These are phyloP conservation scores for Galerucella nymphaeae DNA, from an alignment of 2,888 invertebrate species.

Conservation along the genomic window DNA sequence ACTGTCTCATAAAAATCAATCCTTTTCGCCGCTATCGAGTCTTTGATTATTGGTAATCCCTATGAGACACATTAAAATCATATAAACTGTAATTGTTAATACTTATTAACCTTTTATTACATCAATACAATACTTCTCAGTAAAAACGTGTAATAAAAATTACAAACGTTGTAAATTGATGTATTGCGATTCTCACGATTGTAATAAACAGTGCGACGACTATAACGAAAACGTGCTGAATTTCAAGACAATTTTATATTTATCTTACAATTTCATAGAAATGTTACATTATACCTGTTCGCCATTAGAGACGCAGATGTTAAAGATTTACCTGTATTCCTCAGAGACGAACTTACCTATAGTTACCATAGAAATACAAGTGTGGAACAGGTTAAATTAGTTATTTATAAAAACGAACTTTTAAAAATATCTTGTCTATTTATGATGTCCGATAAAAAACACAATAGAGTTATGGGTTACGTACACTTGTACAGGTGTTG, in stretches of 20 bases:
- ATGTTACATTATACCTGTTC: background rate
- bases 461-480: no score
- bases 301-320: background rate
- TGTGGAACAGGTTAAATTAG: no score
- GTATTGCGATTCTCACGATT: constrained; percentile 13
- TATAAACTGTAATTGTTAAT: background rate
- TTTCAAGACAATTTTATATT: constrained; percentile 7
- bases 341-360: background rate
- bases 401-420: no score
- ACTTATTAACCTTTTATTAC: background rate
- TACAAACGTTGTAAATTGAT: constrained; percentile 10
- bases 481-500: no score
- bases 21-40: background rate
- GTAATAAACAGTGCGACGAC: background rate
- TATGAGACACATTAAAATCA: background rate
- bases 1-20: background rate
- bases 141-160: background rate
- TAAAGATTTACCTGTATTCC: constrained; percentile 1
- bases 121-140: background rate
- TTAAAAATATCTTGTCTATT: no score
- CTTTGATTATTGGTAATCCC: background rate
- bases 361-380: no score
- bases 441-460: no score
- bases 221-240: constrained; percentile 15
- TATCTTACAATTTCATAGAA: constrained; percentile 10